Conservation (phyloP, 2,113 vertebrate species). For the Pseudorasbora parva region DNA sequence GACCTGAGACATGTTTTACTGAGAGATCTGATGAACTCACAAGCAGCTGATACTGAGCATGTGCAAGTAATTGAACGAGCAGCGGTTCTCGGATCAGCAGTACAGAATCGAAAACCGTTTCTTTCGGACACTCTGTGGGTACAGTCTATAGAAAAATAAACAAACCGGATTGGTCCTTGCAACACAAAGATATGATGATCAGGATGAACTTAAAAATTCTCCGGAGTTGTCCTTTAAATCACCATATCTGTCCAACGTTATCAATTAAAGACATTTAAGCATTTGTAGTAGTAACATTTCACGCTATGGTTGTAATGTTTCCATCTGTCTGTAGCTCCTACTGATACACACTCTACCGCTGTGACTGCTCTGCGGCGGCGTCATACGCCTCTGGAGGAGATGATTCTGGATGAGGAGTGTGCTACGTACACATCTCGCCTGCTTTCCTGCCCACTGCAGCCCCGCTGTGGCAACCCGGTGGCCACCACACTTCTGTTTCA, state of each 20-base stretch:
- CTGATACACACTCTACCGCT: slow-evolving; percentile 28
- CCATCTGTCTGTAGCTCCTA: slow-evolving; percentile 48
- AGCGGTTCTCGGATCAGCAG: too few relatives aligned
- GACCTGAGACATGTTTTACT: too few relatives aligned
- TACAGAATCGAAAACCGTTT: too few relatives aligned
- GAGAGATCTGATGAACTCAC: too few relatives aligned
- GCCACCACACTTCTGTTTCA: slow-evolving; percentile 68
- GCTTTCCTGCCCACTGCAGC: slow-evolving; percentile 37
- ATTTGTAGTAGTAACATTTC: neutral
- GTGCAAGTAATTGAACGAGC: too few relatives aligned
- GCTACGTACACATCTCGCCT: slow-evolving; percentile 68
- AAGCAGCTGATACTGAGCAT: too few relatives aligned
- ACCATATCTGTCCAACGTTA: neutral
- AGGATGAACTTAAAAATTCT: too few relatives aligned
- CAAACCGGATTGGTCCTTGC: too few relatives aligned
- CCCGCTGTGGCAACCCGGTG: slow-evolving; percentile 74
- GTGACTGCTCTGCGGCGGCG: slow-evolving; percentile 63
- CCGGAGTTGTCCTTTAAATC: too few relatives aligned
- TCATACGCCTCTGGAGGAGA: slow-evolving; percentile 66
- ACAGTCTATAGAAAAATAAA: too few relatives aligned
- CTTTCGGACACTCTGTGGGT: too few relatives aligned
- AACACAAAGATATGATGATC: too few relatives aligned
- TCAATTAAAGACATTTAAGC: neutral
- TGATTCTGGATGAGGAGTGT: slow-evolving; percentile 76
- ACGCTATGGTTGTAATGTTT: neutral